Conservation (phyloP, 2,888 invertebrate species). For the Drosophila infuscata region DNA sequence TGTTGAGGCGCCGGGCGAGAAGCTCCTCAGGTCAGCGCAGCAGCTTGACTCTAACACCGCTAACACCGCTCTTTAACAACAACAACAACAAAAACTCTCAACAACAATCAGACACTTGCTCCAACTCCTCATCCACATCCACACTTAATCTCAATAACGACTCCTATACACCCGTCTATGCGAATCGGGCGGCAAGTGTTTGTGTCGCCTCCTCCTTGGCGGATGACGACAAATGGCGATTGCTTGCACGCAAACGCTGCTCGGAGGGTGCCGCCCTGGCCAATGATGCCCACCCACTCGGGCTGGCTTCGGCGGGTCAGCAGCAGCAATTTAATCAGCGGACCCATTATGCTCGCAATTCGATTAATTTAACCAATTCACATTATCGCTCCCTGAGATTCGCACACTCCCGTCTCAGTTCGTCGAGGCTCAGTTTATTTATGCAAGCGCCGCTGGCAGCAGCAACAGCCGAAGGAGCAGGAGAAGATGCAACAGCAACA, state of each 20-base stretch:
- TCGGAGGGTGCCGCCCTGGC: slow-evolving; percentile 76
- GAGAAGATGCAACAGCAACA: slow-evolving; percentile 36
- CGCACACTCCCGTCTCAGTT: slow-evolving; percentile 83
- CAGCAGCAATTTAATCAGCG: slow-evolving; percentile 73
- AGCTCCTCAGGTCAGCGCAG: slow-evolving; percentile 82
- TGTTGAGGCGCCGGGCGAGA: slow-evolving; percentile 68
- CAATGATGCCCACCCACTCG: slow-evolving; percentile 11
- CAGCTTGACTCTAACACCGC: slow-evolving; percentile 82
- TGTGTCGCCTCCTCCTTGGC: slow-evolving; percentile 74
- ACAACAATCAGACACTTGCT: slow-evolving; percentile 52
- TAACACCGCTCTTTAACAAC: slow-evolving; percentile 80
- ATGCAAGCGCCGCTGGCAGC: slow-evolving; percentile 71
- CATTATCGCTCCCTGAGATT: slow-evolving; percentile 84
- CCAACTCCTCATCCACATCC: slow-evolving; percentile 46
- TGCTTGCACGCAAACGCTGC: slow-evolving; percentile 84
- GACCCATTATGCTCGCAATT: slow-evolving; percentile 84
- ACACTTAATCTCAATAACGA: slow-evolving; percentile 59
- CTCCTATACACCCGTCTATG: slow-evolving; percentile 84
- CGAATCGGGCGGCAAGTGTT: slow-evolving; percentile 83
- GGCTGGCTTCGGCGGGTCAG: slow-evolving; percentile 29
- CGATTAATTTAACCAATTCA: slow-evolving; percentile 83
- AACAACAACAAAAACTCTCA: slow-evolving; percentile 8
- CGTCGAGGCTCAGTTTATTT: slow-evolving; percentile 83
- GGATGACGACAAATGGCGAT: slow-evolving; percentile 85
- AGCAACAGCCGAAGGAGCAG: slow-evolving; percentile 4